These are phyloP conservation scores for Embiotoca jacksoni DNA, from an alignment of 2,113 vertebrate species.

Conservation along the genomic window DNA sequence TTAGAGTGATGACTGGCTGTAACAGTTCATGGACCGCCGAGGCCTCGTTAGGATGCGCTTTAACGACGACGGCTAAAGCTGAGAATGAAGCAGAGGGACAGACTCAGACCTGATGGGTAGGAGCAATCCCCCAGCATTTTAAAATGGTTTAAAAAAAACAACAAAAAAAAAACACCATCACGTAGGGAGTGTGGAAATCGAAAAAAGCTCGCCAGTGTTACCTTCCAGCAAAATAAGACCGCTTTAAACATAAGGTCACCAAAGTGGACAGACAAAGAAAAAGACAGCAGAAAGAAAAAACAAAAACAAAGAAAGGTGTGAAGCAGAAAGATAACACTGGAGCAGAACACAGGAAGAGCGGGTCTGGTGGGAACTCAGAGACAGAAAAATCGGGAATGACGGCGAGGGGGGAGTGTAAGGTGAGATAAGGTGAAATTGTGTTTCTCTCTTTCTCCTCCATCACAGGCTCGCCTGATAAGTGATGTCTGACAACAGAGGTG, in stretches of 20 bases:
- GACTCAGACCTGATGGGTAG: background rate
- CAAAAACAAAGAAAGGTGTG: slow-evolving; percentile 36
- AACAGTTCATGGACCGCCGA: slow-evolving; percentile 18
- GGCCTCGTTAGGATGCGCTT: slow-evolving; percentile 33
- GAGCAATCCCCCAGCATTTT: background rate
- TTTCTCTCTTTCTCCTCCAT: slow-evolving; percentile 57
- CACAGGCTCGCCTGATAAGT: slow-evolving; percentile 52
- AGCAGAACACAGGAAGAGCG: slow-evolving; percentile 22
- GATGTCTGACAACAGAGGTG: slow-evolving; percentile 69
- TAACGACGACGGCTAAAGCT: slow-evolving; percentile 25
- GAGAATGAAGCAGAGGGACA: slow-evolving; percentile 7
- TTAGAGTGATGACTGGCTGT: slow-evolving; percentile 13
- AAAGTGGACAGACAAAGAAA: slow-evolving; percentile 28
- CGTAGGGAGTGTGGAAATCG: background rate
- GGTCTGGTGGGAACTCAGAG: slow-evolving; percentile 37
- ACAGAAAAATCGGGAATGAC: slow-evolving; percentile 20
- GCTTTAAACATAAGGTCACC: slow-evolving; percentile 10
- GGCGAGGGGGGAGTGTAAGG: slow-evolving; percentile 39
- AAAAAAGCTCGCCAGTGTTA: background rate
- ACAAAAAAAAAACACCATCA: background rate
- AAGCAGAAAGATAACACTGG: slow-evolving; percentile 40
- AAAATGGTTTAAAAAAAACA: background rate
- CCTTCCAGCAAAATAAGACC: background rate
- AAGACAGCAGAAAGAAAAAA: slow-evolving; percentile 10
- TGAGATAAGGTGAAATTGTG: slow-evolving; percentile 69